Conservation (phyloP, 53 echinoderm and acorn worm species). For the Echinarachnius parma region DNA sequence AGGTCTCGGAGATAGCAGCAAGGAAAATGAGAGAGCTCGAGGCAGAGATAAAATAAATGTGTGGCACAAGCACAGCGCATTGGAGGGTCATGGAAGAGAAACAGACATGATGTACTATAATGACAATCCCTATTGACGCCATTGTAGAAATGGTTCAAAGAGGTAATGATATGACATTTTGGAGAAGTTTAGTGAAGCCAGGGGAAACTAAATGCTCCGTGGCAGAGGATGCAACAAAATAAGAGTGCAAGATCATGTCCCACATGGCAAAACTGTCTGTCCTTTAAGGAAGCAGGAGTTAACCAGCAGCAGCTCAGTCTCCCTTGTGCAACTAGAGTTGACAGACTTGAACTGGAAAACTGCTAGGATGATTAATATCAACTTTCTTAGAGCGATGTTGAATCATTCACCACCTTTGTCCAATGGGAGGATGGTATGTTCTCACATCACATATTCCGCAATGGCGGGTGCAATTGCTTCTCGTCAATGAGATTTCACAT, state of each 20-base stretch:
- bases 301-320: background rate
- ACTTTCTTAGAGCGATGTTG: background rate
- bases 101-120: conserved; percentile 14
- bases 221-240: conserved; percentile 6
- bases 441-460: conserved; percentile 5
- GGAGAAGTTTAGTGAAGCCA: background rate
- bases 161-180: conserved; percentile 31
- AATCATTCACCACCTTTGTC: conserved; percentile 12
- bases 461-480: too few relatives aligned
- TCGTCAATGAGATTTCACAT: too few relatives aligned
- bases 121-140: conserved; percentile 19
- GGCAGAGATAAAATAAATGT: conserved; percentile 6
- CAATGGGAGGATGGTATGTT: background rate
- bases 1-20: background rate
- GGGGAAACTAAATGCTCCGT: background rate
- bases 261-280: conserved; percentile 17
- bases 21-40: conserved; percentile 11
- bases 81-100: conserved; percentile 6
- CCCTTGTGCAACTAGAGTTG: background rate
- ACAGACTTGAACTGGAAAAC: conserved; percentile 12
- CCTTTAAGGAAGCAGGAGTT: background rate
- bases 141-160: conserved; percentile 30
- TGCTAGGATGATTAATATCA: conserved; percentile 1
- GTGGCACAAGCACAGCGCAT: background rate
- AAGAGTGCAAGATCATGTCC: conserved; percentile 18